Conservation (phyloP, 2,888 invertebrate species). For the Xestia rhomboidea region DNA sequence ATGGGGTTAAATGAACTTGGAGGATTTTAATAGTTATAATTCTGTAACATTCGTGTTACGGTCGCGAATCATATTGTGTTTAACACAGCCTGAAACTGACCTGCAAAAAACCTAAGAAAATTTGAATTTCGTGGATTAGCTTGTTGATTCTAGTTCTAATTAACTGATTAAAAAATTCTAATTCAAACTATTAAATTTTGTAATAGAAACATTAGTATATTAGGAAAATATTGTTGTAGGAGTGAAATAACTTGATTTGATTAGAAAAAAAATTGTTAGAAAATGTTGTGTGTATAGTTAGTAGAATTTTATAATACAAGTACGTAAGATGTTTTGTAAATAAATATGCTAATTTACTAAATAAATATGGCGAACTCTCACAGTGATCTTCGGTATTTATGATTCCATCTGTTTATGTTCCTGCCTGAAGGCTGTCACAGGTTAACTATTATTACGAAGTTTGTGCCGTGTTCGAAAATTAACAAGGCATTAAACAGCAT, state of each 20-base stretch:
- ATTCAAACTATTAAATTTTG: neutral
- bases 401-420: neutral
- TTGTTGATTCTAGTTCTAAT: neutral
- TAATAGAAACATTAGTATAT: neutral
- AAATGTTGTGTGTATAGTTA: neutral
- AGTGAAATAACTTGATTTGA: neutral
- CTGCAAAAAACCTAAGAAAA: neutral
- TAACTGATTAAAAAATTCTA: neutral
- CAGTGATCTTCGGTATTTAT: neutral
- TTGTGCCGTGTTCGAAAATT: neutral
- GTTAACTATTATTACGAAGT: neutral
- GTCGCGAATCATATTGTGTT: too few species aligned
- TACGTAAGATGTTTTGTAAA: neutral
- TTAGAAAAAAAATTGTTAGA: slow-evolving; percentile 1
- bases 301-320: neutral
- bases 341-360: neutral
- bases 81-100: neutral
- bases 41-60: too few species aligned
- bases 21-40: too few species aligned
- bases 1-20: too few species aligned
- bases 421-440: neutral
- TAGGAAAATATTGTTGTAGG: neutral
- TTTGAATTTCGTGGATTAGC: neutral
- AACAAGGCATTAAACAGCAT: neutral
- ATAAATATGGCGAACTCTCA: neutral